Base-by-base conservation (phyloP, 2,113 vertebrate genomes). In the Platycercus adscitus region DNA sequence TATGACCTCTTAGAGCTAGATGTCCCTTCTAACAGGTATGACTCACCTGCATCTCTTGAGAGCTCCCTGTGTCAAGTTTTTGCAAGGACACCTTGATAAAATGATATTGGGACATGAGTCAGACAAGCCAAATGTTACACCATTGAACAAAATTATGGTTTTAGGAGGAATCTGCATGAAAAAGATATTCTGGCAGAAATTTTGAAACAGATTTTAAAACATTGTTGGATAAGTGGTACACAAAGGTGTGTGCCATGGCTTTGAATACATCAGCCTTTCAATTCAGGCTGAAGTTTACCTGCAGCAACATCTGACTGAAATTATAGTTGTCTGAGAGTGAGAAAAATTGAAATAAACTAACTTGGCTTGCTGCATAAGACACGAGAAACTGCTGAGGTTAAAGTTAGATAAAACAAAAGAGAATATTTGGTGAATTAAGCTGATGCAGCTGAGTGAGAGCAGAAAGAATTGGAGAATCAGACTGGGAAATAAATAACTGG, bases 31-130 rank as follows among this genome's bases (percentile, higher is more conserved):
- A 41, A 49, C 23, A 41, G 18, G 23, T 31, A 63, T 63, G 68
- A 96, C 80, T 93, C 88, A 96, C 86, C 17, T 89, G 75, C 73
- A 89, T 96, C 97, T 98, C 91, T 96, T 96, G 96, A 83, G 96
- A 98, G 72, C 90, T 98, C 78, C 89, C 77, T 76, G 91, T 75
- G 72, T 89, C 95, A 86, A 97, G 58, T 88, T 89, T 89, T 95
- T 73, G 64, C 85, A 93, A 93, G 86, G 43, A 95, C 29, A 44
- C 75, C 71, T 92, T 97, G 80, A 86, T 52, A 52, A 78, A 86
- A 65, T 55, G 3, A 25, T 21, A 73, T 43, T 13, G 77, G 15
- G n/a, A 8, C 10, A 35, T 26, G 12, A 73, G 18, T 39, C 52
- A 39, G 55, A 15, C 23, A 64, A 73, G 61, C 7, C 28, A 47